Percentiles rank a stretch among this genome's conserved stretches.
Evolutionary conservation across 2,113 vertebrate species (phyloP).

Genomic region (Sceloporus undulatus): DNA sequence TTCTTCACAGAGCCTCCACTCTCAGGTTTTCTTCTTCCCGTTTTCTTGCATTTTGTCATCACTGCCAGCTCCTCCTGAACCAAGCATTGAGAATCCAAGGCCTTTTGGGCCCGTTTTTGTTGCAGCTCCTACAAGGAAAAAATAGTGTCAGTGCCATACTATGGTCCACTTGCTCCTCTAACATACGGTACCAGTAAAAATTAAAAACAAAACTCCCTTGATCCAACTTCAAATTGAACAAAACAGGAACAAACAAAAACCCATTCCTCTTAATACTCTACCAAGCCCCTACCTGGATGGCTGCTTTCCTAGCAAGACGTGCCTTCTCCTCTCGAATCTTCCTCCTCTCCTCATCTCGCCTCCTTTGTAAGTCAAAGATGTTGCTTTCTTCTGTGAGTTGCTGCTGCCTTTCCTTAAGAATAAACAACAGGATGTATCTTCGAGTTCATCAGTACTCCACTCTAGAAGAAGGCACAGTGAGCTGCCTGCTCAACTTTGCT

Average conservation of each 20-base stretch:
- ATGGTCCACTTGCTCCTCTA: background rate
- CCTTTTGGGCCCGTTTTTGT: constrained; percentile 85
- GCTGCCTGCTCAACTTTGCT: background rate
- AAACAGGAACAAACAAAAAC: background rate
- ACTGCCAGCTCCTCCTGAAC: constrained; percentile 70
- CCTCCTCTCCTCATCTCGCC: constrained; percentile 82
- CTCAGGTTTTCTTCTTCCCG: constrained; percentile 69
- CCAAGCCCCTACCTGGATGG: constrained; percentile 83
- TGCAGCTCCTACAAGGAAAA: constrained; percentile 85
- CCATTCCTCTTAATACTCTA: background rate
- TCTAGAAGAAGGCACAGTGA: background rate
- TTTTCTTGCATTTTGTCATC: constrained; percentile 66
- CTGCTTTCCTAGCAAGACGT: constrained; percentile 82
- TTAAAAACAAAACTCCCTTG: background rate
- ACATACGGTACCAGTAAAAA: background rate
- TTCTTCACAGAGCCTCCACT: constrained; percentile 61
- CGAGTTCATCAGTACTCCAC: background rate
- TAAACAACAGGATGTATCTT: background rate
- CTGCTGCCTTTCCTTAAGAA: constrained; percentile 82
- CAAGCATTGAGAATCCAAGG: constrained; percentile 56
- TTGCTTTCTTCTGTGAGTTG: constrained; percentile 70
- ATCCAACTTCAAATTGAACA: background rate
- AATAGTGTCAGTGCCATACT: accelerated
- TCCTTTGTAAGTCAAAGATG: constrained; percentile 72
- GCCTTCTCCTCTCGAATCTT: constrained; percentile 92